phyloP scores from a whole-genome alignment of 2,113 vertebrate genomes.

The Cyphomyrus plagiostoma region DNA sequence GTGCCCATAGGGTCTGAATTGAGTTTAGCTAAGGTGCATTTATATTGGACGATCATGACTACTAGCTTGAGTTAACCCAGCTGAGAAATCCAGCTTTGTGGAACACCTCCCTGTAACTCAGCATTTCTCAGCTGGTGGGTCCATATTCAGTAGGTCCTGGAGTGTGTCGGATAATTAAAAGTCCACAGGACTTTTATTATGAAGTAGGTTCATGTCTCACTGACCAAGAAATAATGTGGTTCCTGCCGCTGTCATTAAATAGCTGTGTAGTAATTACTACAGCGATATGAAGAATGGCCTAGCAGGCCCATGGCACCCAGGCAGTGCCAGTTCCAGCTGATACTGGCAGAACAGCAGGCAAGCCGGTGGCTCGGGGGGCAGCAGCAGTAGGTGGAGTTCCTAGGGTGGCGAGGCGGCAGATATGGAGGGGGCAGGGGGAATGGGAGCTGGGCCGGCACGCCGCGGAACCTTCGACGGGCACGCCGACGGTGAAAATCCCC shows the following conservation, averaged over 20 bases:
- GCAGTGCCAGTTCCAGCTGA: slow-evolving; percentile 55
- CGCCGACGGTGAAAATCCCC: slow-evolving; percentile 71
- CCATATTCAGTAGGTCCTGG: not conserved
- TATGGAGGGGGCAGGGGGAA: slow-evolving; percentile 37
- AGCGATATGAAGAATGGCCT: not conserved
- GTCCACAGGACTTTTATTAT: not conserved
- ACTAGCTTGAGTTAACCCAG: not conserved
- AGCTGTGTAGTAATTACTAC: not conserved
- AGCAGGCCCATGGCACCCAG: slow-evolving; percentile 15
- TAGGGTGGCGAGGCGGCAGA: slow-evolving; percentile 31
- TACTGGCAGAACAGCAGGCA: slow-evolving; percentile 42
- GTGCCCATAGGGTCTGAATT: no score
- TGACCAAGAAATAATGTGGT: not conserved
- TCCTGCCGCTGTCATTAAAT: not conserved
- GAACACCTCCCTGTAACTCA: not conserved
- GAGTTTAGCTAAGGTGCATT: not conserved
- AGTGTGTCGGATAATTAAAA: not conserved
- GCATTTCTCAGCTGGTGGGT: not conserved
- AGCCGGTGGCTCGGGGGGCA: slow-evolving; percentile 45
- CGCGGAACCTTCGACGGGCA: slow-evolving; percentile 60
- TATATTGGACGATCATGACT: not conserved
- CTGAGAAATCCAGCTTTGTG: not conserved
- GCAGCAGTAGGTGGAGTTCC: slow-evolving; percentile 53
- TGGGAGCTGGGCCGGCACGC: slow-evolving; percentile 47
- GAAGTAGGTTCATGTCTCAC: not conserved